A percentile compares a stretch with the other conserved stretches of the same genome.
These are phyloP conservation scores for Hoplostethus atlanticus DNA, from an alignment of 2,797 vertebrate species.

Conservation along the genomic window DNA sequence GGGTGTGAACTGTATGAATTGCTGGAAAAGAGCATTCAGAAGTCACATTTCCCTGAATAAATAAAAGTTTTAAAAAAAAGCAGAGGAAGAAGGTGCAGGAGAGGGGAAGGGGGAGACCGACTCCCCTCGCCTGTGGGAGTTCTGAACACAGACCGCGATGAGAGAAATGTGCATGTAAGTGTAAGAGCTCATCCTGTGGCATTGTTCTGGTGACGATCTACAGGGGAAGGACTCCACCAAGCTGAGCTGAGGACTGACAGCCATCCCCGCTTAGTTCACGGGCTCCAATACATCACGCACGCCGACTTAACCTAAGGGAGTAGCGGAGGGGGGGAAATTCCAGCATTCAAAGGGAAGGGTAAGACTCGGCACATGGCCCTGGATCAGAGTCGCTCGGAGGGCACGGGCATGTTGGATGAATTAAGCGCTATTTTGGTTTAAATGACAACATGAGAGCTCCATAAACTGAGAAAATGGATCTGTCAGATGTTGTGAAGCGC, in stretches of 20 bases:
- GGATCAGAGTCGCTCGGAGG: constrained; percentile 20
- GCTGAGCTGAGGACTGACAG: constrained; percentile 35
- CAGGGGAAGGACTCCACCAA: not conserved
- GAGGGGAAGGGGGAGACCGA: not conserved
- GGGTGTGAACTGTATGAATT: constrained; percentile 19
- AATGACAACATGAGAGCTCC: constrained; percentile 26
- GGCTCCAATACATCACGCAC: constrained; percentile 23
- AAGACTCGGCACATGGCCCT: constrained; percentile 32
- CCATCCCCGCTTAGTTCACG: constrained; percentile 9
- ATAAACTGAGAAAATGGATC: constrained; percentile 40
- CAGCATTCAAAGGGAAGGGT: constrained; percentile 19
- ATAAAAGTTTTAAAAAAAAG: no score
- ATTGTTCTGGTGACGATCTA: not conserved
- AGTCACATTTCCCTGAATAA: not conserved
- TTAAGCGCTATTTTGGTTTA: constrained; percentile 20
- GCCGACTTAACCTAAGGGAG: constrained; percentile 35
- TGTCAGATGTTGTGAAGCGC: constrained; percentile 35
- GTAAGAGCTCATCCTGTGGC: not conserved
- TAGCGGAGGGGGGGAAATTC: not conserved
- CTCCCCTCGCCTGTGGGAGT: no score
- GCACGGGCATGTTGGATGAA: constrained; percentile 13
- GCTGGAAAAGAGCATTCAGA: not conserved
- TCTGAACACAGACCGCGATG: not conserved
- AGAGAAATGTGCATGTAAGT: no score
- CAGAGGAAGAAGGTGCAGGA: not conserved